Evolutionary conservation across 2,888 invertebrate genomes (phyloP).

Genomic region (Dendrolimus pini): DNA sequence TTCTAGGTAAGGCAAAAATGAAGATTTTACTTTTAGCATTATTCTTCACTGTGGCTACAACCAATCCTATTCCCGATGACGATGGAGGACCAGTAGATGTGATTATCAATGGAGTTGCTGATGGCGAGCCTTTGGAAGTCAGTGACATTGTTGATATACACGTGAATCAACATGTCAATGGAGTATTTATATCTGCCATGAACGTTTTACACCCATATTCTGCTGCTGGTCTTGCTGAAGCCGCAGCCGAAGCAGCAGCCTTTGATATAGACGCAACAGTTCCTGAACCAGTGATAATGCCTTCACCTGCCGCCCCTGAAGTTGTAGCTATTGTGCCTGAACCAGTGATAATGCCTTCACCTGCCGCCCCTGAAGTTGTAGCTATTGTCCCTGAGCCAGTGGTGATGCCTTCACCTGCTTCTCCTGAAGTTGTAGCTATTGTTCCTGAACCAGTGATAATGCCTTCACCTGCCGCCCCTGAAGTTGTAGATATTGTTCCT

Average conservation of each 20-base stretch:
- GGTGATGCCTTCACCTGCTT: slow-evolving; percentile 8
- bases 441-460: slow-evolving; percentile 15
- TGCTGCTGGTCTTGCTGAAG: slow-evolving; percentile 42
- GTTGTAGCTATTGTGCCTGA: slow-evolving; percentile 3
- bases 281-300: slow-evolving; percentile 6
- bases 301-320: slow-evolving; percentile 8
- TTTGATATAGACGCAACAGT: slow-evolving; percentile 5
- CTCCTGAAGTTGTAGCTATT: slow-evolving; percentile 10
- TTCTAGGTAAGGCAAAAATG: slow-evolving; percentile 35
- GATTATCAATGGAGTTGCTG: slow-evolving; percentile 44
- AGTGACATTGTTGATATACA: slow-evolving; percentile 38
- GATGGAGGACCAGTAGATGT: slow-evolving; percentile 37
- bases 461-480: slow-evolving; percentile 15
- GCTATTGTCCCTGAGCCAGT: slow-evolving; percentile 6
- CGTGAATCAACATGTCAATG: slow-evolving; percentile 36
- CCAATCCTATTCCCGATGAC: slow-evolving; percentile 33
- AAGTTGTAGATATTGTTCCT: slow-evolving; percentile 10
- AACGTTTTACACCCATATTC: slow-evolving; percentile 42
- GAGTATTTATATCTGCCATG: slow-evolving; percentile 26
- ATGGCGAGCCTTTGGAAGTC: slow-evolving; percentile 42
- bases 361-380: slow-evolving; percentile 11
- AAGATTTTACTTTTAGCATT: slow-evolving; percentile 43
- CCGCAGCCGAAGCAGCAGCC: slow-evolving; percentile 24
- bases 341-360: slow-evolving; percentile 8
- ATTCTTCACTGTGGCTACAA: slow-evolving; percentile 40